Base-by-base conservation (phyloP, 1,140 invertebrate genomes). In the Bombus confusus region DNA sequence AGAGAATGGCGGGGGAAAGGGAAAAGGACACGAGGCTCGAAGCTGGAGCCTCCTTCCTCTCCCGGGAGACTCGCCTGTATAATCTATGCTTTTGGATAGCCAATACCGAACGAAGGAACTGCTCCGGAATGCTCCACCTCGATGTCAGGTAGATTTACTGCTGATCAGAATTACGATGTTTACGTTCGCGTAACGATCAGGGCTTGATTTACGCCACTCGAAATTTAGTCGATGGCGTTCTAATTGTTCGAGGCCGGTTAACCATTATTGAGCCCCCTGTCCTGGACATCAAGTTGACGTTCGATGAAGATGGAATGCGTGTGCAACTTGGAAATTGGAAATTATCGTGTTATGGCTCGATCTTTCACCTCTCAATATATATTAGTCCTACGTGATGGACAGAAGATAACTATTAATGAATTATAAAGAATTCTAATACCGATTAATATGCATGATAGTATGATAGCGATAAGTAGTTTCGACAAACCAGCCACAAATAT, bases 61-160 rank as follows among this genome's bases (percentile, higher is more conserved):
- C 92, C 89, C 93, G 6, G 47, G 85, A 91, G 92, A 90, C 86
- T 86, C 77, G 25, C 81, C 86, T 87, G 88, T 90, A 92, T 93
- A 94, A 94, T 94, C 93, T 92, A 94, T 91, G 91, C 86, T 79
- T 34, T 64, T 80, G 92, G 92, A 93, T 93, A 91, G 92, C 92
- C 92, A 93, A 94, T 94, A 90, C 91, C 87, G 86, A 93, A 92
- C 88, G 86, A 86, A 72, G 76, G 75, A 69, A 69, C 39, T 31
- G 13, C 68, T 31, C 5, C 47, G 77, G 82, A 39, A 80, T 71
- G 57, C 69, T 73, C 68, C 76, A 73, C 76, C 66, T 77, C 66
- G 82, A 41, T 31, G 52, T 25, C 83, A 85, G 83, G 68, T 80
- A 73, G 83, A 85, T 85, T 85, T 85, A 85, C 77, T 41, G 18